Evolutionary conservation across 2,888 invertebrate species (phyloP).

Genomic region (Plemyria rubiginata): DNA sequence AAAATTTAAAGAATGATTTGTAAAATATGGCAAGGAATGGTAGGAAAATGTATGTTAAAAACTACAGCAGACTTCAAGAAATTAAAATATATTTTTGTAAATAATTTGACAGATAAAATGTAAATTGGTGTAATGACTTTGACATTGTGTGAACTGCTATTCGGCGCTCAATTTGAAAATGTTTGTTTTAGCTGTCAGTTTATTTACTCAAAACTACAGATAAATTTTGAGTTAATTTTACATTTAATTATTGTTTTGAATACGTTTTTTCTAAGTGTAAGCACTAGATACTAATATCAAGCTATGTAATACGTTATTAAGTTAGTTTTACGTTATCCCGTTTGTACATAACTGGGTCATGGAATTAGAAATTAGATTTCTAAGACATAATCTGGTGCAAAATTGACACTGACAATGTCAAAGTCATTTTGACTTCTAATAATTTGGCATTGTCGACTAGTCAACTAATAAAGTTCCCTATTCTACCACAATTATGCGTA

Average conservation of each 20-base stretch:
- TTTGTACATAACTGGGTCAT: constrained; percentile 40
- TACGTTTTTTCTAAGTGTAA: constrained; percentile 34
- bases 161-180: constrained; percentile 23
- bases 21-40: constrained; percentile 22
- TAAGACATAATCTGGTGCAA: constrained; percentile 32
- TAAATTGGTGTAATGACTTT: constrained; percentile 22
- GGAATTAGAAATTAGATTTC: constrained; percentile 34
- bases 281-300: constrained; percentile 39
- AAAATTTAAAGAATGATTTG: constrained; percentile 27
- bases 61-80: constrained; percentile 23
- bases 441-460: constrained; percentile 30
- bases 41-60: constrained; percentile 19
- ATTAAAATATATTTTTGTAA: constrained; percentile 31
- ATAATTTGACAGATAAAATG: constrained; percentile 37
- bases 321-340: constrained; percentile 31
- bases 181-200: constrained; percentile 32
- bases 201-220: constrained; percentile 33
- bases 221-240: constrained; percentile 16
- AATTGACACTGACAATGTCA: constrained; percentile 31
- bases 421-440: constrained; percentile 23
- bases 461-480: constrained; percentile 15
- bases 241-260: constrained; percentile 27
- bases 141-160: constrained; percentile 22
- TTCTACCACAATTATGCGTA: background rate
- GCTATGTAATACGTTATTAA: constrained; percentile 19